These are phyloP conservation scores for Apotomis capreana DNA, from an alignment of 2,888 invertebrate species.

Conservation along the genomic window DNA sequence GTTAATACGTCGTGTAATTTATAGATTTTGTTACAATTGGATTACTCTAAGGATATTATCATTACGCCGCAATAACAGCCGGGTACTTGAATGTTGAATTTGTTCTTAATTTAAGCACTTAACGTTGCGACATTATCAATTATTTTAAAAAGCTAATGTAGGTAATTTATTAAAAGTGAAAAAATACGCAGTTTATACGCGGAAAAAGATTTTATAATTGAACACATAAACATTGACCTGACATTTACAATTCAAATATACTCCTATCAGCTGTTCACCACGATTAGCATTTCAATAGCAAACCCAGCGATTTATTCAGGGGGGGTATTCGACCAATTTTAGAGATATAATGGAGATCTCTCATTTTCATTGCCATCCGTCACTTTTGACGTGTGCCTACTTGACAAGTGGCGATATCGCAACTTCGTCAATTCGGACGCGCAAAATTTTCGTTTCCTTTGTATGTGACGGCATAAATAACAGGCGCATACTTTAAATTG, in stretches of 20 bases:
- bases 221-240: conserved; percentile 22
- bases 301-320: conserved; percentile 15
- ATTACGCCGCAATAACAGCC: neutral
- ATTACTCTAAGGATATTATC: neutral
- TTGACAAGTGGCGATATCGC: too few relatives aligned
- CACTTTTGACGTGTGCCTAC: too few relatives aligned
- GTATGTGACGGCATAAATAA: too few relatives aligned
- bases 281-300: conserved; percentile 34
- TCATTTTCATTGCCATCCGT: too few relatives aligned
- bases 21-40: neutral
- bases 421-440: too few relatives aligned
- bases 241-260: conserved; percentile 34
- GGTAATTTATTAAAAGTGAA: neutral
- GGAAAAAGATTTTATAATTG: conserved; percentile 4
- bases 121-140: neutral
- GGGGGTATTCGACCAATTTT: too few relatives aligned
- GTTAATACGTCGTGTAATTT: neutral
- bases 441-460: too few relatives aligned
- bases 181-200: conserved; percentile 1
- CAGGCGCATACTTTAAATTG: too few relatives aligned
- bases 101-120: neutral
- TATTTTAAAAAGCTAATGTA: neutral
- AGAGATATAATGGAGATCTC: too few relatives aligned
- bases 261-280: conserved; percentile 28
- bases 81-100: neutral